Conservation (phyloP, 2,113 vertebrate genomes). For the Hyperopisus bebe region DNA sequence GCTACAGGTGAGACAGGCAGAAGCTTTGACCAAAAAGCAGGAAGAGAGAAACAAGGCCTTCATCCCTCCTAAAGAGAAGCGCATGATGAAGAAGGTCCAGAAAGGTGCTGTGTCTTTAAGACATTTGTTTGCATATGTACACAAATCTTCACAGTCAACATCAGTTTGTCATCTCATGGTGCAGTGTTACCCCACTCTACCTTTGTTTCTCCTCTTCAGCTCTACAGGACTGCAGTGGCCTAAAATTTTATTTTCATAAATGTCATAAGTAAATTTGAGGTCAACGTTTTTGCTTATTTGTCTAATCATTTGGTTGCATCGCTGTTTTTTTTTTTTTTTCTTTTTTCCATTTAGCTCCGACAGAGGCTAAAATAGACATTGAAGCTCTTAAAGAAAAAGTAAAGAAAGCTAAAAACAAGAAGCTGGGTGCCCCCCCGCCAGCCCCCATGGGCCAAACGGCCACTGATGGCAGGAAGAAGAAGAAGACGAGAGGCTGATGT, state of each 20-base stretch:
- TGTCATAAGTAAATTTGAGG: not conserved
- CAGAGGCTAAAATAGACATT: constrained; percentile 82
- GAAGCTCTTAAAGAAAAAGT: constrained; percentile 85
- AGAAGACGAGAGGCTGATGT: constrained; percentile 44
- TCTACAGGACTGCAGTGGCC: not conserved
- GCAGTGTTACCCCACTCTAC: not conserved
- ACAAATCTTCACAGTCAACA: not conserved
- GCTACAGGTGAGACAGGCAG: constrained; percentile 79
- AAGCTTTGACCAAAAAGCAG: constrained; percentile 75
- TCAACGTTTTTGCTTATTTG: not conserved
- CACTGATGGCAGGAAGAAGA: constrained; percentile 61
- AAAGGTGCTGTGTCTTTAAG: constrained; percentile 62
- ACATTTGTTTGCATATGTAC: no score
- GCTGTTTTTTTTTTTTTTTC: not conserved
- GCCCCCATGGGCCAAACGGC: constrained; percentile 61
- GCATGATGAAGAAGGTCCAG: constrained; percentile 61
- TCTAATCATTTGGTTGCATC: not conserved
- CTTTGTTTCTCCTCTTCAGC: not conserved
- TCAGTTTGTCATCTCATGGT: not conserved
- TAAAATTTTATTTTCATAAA: not conserved
- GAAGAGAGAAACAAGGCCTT: constrained; percentile 91
- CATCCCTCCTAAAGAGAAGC: constrained; percentile 90
- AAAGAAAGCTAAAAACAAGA: constrained; percentile 86
- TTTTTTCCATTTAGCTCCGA: constrained; percentile 51
- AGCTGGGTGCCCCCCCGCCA: constrained; percentile 79